Evolutionary conservation across 2,113 vertebrate species (phyloP).

Genomic region (Saiga tatarica): DNA sequence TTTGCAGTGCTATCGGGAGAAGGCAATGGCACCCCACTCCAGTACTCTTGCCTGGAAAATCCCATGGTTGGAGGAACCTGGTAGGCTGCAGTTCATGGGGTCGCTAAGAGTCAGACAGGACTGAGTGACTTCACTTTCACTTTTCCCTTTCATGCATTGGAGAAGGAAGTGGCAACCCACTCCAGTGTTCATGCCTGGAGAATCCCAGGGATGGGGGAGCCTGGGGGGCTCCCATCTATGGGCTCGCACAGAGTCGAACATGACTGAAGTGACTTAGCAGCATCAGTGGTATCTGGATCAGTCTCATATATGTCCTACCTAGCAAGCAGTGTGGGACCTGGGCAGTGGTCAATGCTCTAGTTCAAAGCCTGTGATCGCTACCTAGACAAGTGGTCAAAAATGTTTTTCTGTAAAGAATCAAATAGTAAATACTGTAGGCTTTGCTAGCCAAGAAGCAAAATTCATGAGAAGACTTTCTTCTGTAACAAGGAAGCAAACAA

Average conservation of each 20-base stretch:
- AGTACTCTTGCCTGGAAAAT: no score
- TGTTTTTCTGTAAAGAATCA: background rate
- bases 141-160: no score
- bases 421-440: background rate
- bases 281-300: background rate
- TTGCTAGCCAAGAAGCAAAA: background rate
- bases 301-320: background rate
- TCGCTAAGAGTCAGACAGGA: accelerated
- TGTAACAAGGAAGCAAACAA: background rate
- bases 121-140: no score
- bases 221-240: no score
- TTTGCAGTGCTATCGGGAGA: background rate
- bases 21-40: no score
- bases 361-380: background rate
- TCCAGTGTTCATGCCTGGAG: no score
- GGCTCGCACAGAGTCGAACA: no score
- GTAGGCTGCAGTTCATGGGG: no score
- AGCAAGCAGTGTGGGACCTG: background rate
- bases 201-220: no score
- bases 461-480: background rate
- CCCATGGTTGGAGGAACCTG: no score
- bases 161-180: no score
- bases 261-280: no score
- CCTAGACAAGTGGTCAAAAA: background rate
- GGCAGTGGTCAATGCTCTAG: background rate